Evolutionary conservation across 1,140 invertebrate species (phyloP).

Genomic region (Heliothis virescens): DNA sequence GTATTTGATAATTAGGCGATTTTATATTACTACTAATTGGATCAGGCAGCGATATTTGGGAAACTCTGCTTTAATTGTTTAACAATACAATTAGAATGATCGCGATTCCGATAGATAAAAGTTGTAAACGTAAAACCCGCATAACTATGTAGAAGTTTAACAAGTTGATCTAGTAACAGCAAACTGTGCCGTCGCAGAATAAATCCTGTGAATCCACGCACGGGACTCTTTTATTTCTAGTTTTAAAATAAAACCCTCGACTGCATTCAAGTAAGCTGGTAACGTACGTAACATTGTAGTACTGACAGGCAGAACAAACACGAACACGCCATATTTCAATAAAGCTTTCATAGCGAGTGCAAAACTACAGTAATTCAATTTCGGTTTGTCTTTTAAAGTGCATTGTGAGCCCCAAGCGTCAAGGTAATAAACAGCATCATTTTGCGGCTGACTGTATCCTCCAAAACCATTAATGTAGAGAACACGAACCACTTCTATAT

Average conservation of each 20-base stretch:
- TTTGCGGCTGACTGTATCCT: too few relatives aligned
- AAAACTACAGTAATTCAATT: conserved; percentile 13
- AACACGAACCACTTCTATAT: not conserved
- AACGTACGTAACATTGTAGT: conserved; percentile 38
- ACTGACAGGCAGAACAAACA: conserved; percentile 44
- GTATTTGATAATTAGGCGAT: conserved; percentile 13
- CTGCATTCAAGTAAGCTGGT: conserved; percentile 29
- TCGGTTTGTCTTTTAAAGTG: conserved; percentile 17
- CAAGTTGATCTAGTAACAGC: not conserved
- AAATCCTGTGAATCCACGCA: conserved; percentile 2
- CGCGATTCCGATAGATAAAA: not conserved
- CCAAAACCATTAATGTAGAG: too few relatives aligned
- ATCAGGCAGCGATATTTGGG: not conserved
- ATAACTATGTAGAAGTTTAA: not conserved
- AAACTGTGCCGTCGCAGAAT: not conserved
- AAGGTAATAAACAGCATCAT: not conserved
- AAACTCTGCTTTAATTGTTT: not conserved
- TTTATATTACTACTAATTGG: conserved; percentile 14
- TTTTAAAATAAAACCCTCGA: conserved; percentile 32
- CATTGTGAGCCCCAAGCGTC: not conserved
- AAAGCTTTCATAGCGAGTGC: not conserved
- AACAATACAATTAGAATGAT: not conserved
- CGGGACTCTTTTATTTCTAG: conserved; percentile 18
- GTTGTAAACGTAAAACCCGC: not conserved
- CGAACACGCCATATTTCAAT: conserved; percentile 40